phyloP scores from a whole-genome alignment of 2,888 invertebrate species.

The Aphidoletes aphidimyza region DNA sequence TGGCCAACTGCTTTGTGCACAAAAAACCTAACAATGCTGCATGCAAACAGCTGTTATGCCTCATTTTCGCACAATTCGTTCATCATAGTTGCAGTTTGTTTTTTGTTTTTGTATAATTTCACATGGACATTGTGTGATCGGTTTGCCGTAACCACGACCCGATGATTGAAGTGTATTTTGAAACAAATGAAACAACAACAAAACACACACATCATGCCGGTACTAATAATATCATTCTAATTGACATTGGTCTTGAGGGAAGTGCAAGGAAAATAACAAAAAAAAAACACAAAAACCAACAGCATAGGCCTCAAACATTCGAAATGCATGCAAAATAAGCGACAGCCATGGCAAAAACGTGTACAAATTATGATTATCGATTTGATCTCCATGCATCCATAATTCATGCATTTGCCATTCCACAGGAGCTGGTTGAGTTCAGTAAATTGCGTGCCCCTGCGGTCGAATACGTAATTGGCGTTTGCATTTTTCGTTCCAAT shows the following conservation, averaged over 20 bases:
- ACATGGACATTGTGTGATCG: not conserved
- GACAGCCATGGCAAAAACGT: no score
- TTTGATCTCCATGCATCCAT: slow-evolving; percentile 9
- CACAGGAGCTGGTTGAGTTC: not conserved
- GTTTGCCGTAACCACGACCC: slow-evolving; percentile 9
- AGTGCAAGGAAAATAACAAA: not conserved
- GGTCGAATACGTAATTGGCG: not conserved
- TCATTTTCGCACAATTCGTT: no score
- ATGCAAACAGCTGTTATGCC: slow-evolving; percentile 41
- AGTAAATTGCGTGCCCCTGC: not conserved
- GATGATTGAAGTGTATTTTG: not conserved
- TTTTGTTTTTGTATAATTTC: not conserved
- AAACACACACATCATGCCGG: not conserved
- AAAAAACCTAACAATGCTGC: slow-evolving; percentile 17
- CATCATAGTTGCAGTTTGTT: not conserved
- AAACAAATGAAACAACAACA: not conserved
- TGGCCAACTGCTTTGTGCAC: not conserved
- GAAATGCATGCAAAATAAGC: no score
- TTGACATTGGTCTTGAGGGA: slow-evolving; percentile 47
- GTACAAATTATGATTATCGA: slow-evolving; percentile 29
- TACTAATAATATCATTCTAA: slow-evolving; percentile 32
- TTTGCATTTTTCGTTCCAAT: not conserved
- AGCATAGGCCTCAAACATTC: not conserved
- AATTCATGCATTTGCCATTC: not conserved
- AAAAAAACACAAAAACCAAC: not conserved